These are phyloP conservation scores for Melanotaenia pygmaea DNA, from an alignment of 2,797 vertebrate genomes.

Conservation along the genomic window DNA sequence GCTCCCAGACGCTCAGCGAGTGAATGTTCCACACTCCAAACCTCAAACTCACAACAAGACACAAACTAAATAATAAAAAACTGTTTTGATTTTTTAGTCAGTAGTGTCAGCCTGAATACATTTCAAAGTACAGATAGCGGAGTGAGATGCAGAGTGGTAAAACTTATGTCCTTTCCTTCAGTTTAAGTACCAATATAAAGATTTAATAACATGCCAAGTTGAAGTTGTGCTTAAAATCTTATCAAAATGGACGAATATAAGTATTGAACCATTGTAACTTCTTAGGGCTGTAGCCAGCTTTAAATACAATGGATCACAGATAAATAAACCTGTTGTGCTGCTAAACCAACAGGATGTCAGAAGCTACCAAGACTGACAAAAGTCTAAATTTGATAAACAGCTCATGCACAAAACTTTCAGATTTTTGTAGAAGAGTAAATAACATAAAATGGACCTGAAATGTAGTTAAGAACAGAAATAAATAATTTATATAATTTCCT, in stretches of 20 bases:
- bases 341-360: background rate
- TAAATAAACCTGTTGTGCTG: background rate
- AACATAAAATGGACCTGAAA: background rate
- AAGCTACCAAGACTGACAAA: background rate
- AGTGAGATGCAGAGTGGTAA: background rate
- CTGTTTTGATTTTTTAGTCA: slow-evolving; percentile 14
- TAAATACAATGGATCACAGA: background rate
- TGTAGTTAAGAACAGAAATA: background rate
- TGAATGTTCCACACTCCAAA: background rate
- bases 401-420: background rate
- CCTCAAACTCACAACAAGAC: background rate
- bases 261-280: background rate
- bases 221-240: background rate
- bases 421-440: background rate
- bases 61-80: slow-evolving; percentile 17
- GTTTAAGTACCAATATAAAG: background rate
- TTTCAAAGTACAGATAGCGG: background rate
- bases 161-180: background rate
- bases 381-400: background rate
- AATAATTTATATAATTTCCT: background rate
- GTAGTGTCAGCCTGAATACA: slow-evolving; percentile 5
- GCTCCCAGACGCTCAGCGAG: background rate
- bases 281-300: background rate
- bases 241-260: background rate
- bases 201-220: background rate